Percentiles rank a stretch among this genome's conserved stretches.
Evolutionary conservation across 2,888 invertebrate species (phyloP).

Genomic region (Caenorhabditis macrosperma): DNA sequence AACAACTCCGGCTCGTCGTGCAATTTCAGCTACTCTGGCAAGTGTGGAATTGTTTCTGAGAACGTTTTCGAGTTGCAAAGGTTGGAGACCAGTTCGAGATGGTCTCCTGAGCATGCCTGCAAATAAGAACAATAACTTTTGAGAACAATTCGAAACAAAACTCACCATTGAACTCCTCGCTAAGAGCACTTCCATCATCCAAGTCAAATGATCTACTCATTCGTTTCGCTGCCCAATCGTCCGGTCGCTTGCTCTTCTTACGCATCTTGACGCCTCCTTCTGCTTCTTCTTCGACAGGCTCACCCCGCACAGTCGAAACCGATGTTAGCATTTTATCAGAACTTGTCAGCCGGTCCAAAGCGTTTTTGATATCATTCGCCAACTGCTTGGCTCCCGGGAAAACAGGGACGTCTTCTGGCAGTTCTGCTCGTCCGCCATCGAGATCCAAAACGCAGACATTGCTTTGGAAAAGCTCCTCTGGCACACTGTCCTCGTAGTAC

Average conservation of each 20-base stretch:
- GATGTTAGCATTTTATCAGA: constrained; percentile 50
- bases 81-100: constrained; percentile 69
- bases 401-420: constrained; percentile 94
- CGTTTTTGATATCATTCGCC: constrained; percentile 68
- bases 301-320: constrained; percentile 22
- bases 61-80: constrained; percentile 82
- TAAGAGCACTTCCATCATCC: constrained; percentile 56
- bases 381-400: constrained; percentile 88
- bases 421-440: constrained; percentile 91
- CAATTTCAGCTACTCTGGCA: constrained; percentile 90
- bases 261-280: constrained; percentile 51
- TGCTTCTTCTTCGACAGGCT: constrained; percentile 4
- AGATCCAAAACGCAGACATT: constrained; percentile 96
- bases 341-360: constrained; percentile 53
- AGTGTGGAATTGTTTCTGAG: constrained; percentile 84
- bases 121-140: too few relatives aligned
- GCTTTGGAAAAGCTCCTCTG: constrained; percentile 83
- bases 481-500: constrained; percentile 81
- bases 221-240: constrained; percentile 75
- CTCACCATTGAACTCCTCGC: constrained; percentile 51
- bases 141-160: too few relatives aligned
- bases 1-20: constrained; percentile 86
- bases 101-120: constrained; percentile 45
- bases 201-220: constrained; percentile 83
- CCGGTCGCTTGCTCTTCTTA: constrained; percentile 45